Percentiles rank a stretch among this genome's conserved stretches.
These are phyloP conservation scores for Lepeophtheirus salmonis DNA, from an alignment of 1,140 invertebrate species.

Conservation along the genomic window DNA sequence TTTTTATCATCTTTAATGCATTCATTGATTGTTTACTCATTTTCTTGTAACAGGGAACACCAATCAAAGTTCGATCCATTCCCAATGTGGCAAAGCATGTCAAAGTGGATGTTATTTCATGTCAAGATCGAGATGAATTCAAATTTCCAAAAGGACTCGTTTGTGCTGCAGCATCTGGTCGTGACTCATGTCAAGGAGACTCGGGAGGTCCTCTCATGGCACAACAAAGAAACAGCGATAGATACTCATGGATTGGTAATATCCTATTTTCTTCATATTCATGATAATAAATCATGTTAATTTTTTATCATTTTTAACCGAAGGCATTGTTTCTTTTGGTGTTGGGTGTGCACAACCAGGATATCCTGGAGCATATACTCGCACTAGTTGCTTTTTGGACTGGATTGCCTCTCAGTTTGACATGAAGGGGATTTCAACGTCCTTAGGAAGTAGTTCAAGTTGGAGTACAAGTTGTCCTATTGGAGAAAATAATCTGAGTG, in stretches of 20 bases:
- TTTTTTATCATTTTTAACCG: neutral
- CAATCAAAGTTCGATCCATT: neutral
- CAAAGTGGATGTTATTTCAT: neutral
- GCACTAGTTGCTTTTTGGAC: conserved; percentile 15
- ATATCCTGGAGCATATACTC: conserved; percentile 18
- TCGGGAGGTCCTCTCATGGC: conserved; percentile 14
- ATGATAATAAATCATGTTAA: neutral
- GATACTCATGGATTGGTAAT: conserved; percentile 13
- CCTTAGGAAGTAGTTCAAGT: neutral
- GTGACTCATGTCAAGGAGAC: conserved; percentile 18
- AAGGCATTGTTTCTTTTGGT: conserved; percentile 17
- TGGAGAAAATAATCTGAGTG: neutral
- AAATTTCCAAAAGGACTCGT: conserved; percentile 3
- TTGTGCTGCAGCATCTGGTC: conserved; percentile 9
- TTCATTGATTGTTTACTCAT: neutral
- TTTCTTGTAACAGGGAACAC: neutral
- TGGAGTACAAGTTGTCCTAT: neutral
- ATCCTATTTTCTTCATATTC: neutral
- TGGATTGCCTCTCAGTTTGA: conserved; percentile 9
- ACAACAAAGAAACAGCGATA: neutral
- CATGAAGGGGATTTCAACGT: neutral
- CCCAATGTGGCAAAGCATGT: neutral
- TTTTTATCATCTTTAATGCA: neutral
- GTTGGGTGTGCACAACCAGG: conserved; percentile 12
- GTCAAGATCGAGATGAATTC: conserved; percentile 1